These are phyloP conservation scores for Rhinogobio ventralis DNA, from an alignment of 2,797 vertebrate genomes.

Conservation along the genomic window DNA sequence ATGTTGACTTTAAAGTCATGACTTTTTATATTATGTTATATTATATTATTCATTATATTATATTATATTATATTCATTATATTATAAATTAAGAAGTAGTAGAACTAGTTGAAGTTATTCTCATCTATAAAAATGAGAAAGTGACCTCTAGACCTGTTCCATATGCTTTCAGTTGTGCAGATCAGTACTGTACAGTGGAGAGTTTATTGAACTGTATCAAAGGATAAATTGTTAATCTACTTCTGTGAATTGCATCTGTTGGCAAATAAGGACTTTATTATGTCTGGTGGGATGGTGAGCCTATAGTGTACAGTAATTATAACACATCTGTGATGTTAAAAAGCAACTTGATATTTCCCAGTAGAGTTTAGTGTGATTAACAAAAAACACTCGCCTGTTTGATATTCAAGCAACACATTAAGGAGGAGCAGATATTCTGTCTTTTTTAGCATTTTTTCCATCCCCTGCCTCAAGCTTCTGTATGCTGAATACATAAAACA, in stretches of 20 bases:
- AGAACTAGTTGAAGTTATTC: conserved; percentile 13
- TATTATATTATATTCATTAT: background rate
- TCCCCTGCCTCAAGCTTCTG: conserved; percentile 80
- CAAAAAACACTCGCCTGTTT: conserved; percentile 89
- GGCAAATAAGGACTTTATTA: conserved; percentile 94
- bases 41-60: background rate
- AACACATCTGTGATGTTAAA: conserved; percentile 94
- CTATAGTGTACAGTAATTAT: conserved; percentile 86
- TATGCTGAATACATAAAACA: conserved; percentile 93
- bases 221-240: conserved; percentile 69
- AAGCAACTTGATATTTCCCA: conserved; percentile 95
- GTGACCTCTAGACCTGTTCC: background rate
- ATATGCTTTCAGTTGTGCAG: background rate
- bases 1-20: background rate
- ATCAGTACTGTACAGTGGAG: background rate
- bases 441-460: conserved; percentile 63
- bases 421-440: conserved; percentile 90
- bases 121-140: background rate
- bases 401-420: conserved; percentile 95
- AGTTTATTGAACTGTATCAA: conserved; percentile 32
- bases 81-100: background rate
- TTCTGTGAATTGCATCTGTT: conserved; percentile 79
- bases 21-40: background rate
- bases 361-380: conserved; percentile 93
- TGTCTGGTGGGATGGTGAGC: conserved; percentile 85